Conservation (phyloP, 2,113 vertebrate genomes). For the Chrysemys picta region DNA sequence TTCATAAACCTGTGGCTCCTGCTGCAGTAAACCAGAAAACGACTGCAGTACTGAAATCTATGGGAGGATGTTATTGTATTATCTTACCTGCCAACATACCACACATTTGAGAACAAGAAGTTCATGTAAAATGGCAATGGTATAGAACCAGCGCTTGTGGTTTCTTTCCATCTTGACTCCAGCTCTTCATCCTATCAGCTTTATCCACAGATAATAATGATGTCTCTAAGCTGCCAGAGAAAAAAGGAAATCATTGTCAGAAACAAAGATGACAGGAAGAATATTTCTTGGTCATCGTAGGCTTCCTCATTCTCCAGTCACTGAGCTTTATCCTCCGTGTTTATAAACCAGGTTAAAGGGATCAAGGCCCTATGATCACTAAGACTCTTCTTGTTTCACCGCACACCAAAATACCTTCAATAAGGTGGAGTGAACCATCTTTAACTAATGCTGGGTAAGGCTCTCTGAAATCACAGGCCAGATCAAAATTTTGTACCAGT, state of each 20-base stretch:
- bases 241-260: neutral
- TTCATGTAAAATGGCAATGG: neutral
- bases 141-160: neutral
- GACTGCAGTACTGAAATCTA: neutral
- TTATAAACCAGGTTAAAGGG: neutral
- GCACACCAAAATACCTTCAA: neutral
- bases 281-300: neutral
- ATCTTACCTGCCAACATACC: neutral
- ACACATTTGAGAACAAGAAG: neutral
- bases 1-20: neutral
- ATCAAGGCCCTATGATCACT: neutral
- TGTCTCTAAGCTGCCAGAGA: neutral
- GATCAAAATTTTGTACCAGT: neutral
- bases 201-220: neutral
- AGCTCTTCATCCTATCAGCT: neutral
- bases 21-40: neutral
- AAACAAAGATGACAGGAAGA: neutral
- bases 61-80: neutral
- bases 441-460: neutral
- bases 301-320: neutral
- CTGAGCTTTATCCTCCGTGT: neutral
- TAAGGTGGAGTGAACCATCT: fast-evolving
- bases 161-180: slow-evolving; percentile 15
- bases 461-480: fast-evolving
- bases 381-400: neutral